phyloP scores from a whole-genome alignment of 2,113 vertebrate species.

The Parus major region DNA sequence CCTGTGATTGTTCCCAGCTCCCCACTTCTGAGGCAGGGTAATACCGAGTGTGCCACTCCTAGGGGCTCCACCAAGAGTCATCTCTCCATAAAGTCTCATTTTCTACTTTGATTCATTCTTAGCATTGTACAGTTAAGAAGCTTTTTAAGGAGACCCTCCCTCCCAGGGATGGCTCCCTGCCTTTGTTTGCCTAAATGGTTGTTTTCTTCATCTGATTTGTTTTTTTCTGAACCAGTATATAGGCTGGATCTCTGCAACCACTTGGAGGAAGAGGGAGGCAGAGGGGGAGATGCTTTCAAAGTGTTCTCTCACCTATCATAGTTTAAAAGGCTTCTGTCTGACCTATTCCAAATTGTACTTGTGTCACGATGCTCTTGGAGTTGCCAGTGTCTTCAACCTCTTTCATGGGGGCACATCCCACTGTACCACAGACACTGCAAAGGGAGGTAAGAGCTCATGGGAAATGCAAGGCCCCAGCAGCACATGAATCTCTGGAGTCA shows the following conservation, averaged over 20 bases:
- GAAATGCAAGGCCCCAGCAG: background rate
- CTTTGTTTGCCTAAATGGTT: background rate
- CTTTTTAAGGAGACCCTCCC: background rate
- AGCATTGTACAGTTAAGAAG: background rate
- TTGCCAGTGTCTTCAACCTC: background rate
- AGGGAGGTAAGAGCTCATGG: background rate
- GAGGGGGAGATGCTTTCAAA: background rate
- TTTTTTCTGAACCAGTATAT: background rate
- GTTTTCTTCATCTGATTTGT: background rate
- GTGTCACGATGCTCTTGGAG: background rate
- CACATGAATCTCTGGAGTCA: background rate
- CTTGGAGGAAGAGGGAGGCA: background rate
- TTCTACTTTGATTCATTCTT: background rate
- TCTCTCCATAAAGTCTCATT: background rate
- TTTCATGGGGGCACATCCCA: background rate
- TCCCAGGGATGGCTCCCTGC: background rate
- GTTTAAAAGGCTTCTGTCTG: background rate
- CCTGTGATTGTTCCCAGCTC: background rate
- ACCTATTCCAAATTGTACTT: background rate
- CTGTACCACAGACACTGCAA: background rate
- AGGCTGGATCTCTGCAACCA: background rate
- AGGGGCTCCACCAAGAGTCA: background rate
- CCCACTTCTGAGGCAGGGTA: background rate
- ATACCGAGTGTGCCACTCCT: background rate
- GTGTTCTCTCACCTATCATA: background rate